Base-by-base conservation (phyloP, 2,888 invertebrate species). In the Andrena bicolor region DNA sequence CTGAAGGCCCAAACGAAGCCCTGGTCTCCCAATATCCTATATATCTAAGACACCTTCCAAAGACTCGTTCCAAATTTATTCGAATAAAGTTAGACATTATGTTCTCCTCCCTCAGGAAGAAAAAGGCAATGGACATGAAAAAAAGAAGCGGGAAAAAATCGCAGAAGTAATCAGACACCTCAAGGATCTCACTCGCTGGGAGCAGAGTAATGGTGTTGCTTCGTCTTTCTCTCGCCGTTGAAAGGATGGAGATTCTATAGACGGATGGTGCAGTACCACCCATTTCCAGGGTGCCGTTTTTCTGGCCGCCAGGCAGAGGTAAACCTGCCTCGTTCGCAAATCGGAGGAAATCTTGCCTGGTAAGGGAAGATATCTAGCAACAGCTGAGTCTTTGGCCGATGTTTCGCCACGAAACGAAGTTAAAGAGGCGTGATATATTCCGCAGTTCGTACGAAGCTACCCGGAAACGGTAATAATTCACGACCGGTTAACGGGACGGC, bases 401-500 rank as follows among this genome's bases (percentile, higher is more conserved):
- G 78, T 82, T 81, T 71, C 41, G 68, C 68, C 69, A 41, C 78
- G 86, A 83, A 86, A 75, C 82, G 81, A 78, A 89, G 86, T 87
- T 88, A 88, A 89, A 87, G 84, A 83, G 64, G 82, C 73, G 82
- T 88, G 90, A 91, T 90, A 90, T 89, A 90, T 89, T 82, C 86
- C 85, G 77, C 78, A 78, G 68, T 80, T 73, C 84, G 87, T 84
- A 82, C 88, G 85, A 85, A 81, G 66, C 84, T 85, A 90, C 86
- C 87, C 88, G 90, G 90, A 91, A 91, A 88, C 84, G 86, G 88
- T 87, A 86, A 91, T 91, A 91, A 91, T 87, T 91, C 90, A 91
- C 86, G 88, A 63, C 82, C 84, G 74, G 79, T 88, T 90, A 91
- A 90, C 90, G 89, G 90, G 88, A 90, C 85, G 77, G 88, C 89